phyloP scores from a whole-genome alignment of 2,888 invertebrate species.

The Chrysina gloriosa region DNA sequence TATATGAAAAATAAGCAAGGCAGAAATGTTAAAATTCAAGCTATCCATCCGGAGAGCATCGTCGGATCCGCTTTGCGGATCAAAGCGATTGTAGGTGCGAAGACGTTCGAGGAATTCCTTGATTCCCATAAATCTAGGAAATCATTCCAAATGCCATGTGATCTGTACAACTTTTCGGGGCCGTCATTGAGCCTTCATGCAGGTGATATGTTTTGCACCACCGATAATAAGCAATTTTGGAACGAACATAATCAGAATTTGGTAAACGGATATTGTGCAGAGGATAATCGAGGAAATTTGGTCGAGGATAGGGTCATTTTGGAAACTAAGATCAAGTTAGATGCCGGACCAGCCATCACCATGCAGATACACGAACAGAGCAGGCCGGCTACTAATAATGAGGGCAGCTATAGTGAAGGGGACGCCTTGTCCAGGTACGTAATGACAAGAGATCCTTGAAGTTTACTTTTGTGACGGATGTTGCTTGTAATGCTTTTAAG shows the following conservation, averaged over 20 bases:
- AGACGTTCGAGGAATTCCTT: constrained; percentile 71
- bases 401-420: constrained; percentile 57
- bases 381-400: constrained; percentile 50
- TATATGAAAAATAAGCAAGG: no score
- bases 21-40: no score
- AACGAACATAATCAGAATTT: constrained; percentile 42
- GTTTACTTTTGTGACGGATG: no score
- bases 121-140: constrained; percentile 63
- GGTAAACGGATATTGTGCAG: constrained; percentile 36
- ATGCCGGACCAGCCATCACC: constrained; percentile 83
- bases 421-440: constrained; percentile 51
- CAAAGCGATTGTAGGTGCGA: constrained; percentile 74
- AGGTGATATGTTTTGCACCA: constrained; percentile 41
- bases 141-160: constrained; percentile 72
- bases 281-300: constrained; percentile 45
- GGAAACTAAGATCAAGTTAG: constrained; percentile 86
- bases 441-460: no score
- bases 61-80: constrained; percentile 77
- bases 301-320: constrained; percentile 76
- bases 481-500: no score
- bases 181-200: constrained; percentile 24
- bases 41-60: constrained; percentile 72
- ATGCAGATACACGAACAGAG: constrained; percentile 85
- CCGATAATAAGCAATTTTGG: constrained; percentile 42
- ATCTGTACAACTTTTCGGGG: constrained; percentile 68